Conservation (phyloP, 2,113 vertebrate species). For the Hippopotamus amphibius region DNA sequence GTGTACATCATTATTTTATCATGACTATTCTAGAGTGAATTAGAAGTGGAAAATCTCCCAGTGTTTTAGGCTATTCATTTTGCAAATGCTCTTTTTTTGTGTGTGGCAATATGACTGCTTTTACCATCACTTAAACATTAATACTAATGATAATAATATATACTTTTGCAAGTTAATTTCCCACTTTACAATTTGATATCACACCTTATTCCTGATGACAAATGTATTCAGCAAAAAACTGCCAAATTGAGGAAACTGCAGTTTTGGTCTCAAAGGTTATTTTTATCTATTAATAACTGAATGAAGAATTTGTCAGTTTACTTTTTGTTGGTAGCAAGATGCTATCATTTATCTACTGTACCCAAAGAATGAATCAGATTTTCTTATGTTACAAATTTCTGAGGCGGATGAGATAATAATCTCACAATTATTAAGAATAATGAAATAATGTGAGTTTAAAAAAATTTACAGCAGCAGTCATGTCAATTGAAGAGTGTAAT, state of each 20-base stretch:
- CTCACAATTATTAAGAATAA: conserved; percentile 36
- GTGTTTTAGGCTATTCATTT: neutral
- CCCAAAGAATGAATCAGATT: conserved; percentile 29
- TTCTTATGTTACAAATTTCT: conserved; percentile 59
- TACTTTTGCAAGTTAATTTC: conserved; percentile 5
- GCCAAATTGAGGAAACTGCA: conserved; percentile 25
- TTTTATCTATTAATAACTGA: conserved; percentile 30
- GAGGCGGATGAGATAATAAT: neutral
- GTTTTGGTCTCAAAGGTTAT: conserved; percentile 22
- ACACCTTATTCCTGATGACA: conserved; percentile 31
- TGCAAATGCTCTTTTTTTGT: neutral
- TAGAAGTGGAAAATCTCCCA: neutral
- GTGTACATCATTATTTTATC: conserved; percentile 13
- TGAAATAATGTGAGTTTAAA: conserved; percentile 11
- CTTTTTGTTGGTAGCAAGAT: conserved; percentile 39
- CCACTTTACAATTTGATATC: conserved; percentile 31
- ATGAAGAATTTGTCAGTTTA: conserved; percentile 45
- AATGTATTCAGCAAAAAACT: neutral
- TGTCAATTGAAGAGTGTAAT: neutral
- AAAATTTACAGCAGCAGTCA: conserved; percentile 1
- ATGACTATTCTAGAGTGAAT: neutral
- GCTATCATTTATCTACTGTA: neutral
- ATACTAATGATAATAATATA: neutral
- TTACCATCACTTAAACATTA: neutral
- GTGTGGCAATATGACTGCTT: neutral